Percentiles rank a stretch among this genome's conserved stretches.
phyloP scores from a whole-genome alignment of 1,140 invertebrate species.

The Orussus abietinus region DNA sequence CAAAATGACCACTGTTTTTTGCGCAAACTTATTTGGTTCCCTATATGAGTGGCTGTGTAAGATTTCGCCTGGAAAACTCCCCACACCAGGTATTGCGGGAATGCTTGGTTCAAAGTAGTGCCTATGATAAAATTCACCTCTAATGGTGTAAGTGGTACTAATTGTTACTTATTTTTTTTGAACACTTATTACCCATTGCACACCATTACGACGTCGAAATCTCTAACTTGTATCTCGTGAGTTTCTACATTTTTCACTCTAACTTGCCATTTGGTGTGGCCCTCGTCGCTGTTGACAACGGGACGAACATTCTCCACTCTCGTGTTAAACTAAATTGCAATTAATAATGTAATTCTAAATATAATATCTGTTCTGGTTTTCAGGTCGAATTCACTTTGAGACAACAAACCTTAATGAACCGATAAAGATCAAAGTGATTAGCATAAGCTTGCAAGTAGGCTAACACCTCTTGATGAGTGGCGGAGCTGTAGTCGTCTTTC shows the following conservation, averaged over 20 bases:
- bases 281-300: slow-evolving; percentile 9
- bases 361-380: too few species aligned
- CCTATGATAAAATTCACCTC: slow-evolving; percentile 33
- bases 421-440: slow-evolving; percentile 52
- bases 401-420: slow-evolving; percentile 54
- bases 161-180: too few species aligned
- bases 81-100: slow-evolving; percentile 57
- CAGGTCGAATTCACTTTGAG: too few species aligned
- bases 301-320: slow-evolving; percentile 38
- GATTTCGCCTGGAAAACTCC: slow-evolving; percentile 59
- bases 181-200: slow-evolving; percentile 69
- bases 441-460: slow-evolving; percentile 63
- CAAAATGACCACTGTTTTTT: slow-evolving; percentile 61
- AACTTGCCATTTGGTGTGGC: slow-evolving; percentile 37
- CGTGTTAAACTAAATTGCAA: slow-evolving; percentile 39
- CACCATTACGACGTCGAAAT: slow-evolving; percentile 61
- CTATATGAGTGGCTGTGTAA: slow-evolving; percentile 71
- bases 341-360: slow-evolving; percentile 3
- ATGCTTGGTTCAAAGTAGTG: slow-evolving; percentile 64
- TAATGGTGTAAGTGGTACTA: not conserved
- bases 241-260: slow-evolving; percentile 45
- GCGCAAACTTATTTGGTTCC: slow-evolving; percentile 53
- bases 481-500: slow-evolving; percentile 51
- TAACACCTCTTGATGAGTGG: slow-evolving; percentile 59
- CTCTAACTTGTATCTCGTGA: slow-evolving; percentile 27